Evolutionary conservation across 2,113 vertebrate genomes (phyloP), one percentile per base, ranked within the genome.

Genomic region (Notarius lentiginosus): DNA sequence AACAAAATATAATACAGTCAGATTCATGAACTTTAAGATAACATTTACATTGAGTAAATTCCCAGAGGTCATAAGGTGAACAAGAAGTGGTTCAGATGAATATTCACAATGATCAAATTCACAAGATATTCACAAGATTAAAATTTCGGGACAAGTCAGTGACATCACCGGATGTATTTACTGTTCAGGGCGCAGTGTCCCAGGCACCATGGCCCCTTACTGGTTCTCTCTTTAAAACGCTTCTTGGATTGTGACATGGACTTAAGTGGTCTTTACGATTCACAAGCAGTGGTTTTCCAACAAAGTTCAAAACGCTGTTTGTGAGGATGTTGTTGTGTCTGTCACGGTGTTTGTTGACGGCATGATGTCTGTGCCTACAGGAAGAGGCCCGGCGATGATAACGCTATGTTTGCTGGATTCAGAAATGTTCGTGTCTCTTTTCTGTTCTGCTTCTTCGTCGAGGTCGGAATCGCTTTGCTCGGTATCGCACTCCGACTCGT

Each of bases 401-500:
- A 96, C 95, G 66, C 96, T 95, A 60, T 95, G 91, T 88, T 97
- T 96, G 15, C 94, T 87, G 12, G 91, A 93, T 73, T 98, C 97
- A 73, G 95, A 95, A 94, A 96, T 76, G 94, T 98, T 96, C 83
- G 93, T 92, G 86, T 96, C 97, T 79, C 96, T 95, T 90, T 91
- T 92, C 75, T 96, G 95, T 84, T 96, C 96, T 83, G 91, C 92
- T 88, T 95, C 92, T 76, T 98, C 97, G 89, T 98, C 95, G 9
- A 96, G 97, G 20, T 99, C 97, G 0, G 96, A 94, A 81, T 98
- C 98, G 92, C 97, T 99, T 89, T 93, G 96, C 63, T 97, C 97
- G 90, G 96, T 97, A 88, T 97, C 97, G 41, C 95, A 96, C 30
- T 99, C 97, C 0, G 97, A 98, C 84, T 96, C 96, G 84, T 94